Base-by-base conservation (phyloP, 2,888 invertebrate species). In the Chymomyza caudatula region DNA sequence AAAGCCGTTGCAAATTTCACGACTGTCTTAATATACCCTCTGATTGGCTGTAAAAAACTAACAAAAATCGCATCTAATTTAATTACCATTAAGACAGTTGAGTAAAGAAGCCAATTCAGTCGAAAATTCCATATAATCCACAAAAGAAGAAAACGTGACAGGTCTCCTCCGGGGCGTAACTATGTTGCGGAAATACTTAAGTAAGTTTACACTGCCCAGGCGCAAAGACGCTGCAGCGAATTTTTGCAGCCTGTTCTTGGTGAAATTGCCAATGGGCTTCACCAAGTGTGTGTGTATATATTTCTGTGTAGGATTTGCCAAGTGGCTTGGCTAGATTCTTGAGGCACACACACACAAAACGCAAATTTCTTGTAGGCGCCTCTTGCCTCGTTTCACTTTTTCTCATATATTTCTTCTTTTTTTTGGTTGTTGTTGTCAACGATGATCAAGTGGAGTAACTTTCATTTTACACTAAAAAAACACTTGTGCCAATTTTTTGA, bases 271-370 rank as follows among this genome's bases (percentile, higher is more conserved):
- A 8, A 17, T 20, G n/a, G 8, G 19, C 63, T 63, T 57, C 17
- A 22, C n/a, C n/a, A n/a, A n/a, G 2, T 49, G 42, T 20, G 13
- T 43, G 57, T 67, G 62, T 65, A 61, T 71, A 63, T 76, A 71
- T 82, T 63, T 85, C 66, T 83, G 65, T 80, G 76, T 74, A 73
- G 85, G 79, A 79, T 78, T 78, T 61, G 43, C 77, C 82, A 83
- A 82, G 83, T 83, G 79, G 82, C 86, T 82, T 82, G 85, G 77
- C 85, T 82, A 86, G 82, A 82, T 82, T 82, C 82, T 85, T 74
- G 62, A 72, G 63, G 29, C 71, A n/a, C 15, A 37, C 13, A 23
- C 22, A 53, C 15, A 22, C 25, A 43, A 63, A 54, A 61, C 53
- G 58, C 59, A 63, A 65, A 75, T 76, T 73, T 64, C 63, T 69